These are phyloP conservation scores for Opisthograptis luteolata DNA, from an alignment of 2,888 invertebrate species.

Conservation along the genomic window DNA sequence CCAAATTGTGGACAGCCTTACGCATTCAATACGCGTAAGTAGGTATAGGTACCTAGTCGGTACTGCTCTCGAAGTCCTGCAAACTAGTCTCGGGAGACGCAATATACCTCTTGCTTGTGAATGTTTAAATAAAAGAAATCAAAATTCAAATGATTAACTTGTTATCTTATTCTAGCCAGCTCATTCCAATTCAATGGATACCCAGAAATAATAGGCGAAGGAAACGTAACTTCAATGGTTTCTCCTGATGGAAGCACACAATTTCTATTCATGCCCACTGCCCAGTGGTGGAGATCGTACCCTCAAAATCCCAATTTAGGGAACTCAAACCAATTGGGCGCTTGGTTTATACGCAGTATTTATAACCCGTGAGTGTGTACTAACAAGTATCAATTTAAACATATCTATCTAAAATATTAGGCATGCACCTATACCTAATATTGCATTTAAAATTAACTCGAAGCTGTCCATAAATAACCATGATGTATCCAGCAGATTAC, in stretches of 20 bases:
- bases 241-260: conserved; percentile 68
- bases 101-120: no score
- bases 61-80: no score
- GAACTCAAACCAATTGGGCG: conserved; percentile 39
- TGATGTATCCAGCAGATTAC: conserved; percentile 15
- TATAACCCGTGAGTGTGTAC: conserved; percentile 58
- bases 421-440: no score
- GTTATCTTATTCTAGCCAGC: conserved; percentile 21
- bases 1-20: conserved; percentile 32
- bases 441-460: no score
- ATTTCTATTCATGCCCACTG: conserved; percentile 61
- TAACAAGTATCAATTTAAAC: no score
- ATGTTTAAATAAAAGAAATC: no score
- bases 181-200: conserved; percentile 23
- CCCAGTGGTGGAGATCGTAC: conserved; percentile 43
- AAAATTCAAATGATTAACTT: neutral
- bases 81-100: no score
- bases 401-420: no score
- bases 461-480: no score
- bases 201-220: conserved; percentile 68
- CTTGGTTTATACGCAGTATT: conserved; percentile 66
- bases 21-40: conserved; percentile 36
- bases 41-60: no score
- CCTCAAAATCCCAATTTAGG: conserved; percentile 33
- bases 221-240: conserved; percentile 60